A percentile compares a stretch with the other conserved stretches of the same genome.
Conservation (phyloP, 2,797 vertebrate genomes). For the Astyanax mexicanus region DNA sequence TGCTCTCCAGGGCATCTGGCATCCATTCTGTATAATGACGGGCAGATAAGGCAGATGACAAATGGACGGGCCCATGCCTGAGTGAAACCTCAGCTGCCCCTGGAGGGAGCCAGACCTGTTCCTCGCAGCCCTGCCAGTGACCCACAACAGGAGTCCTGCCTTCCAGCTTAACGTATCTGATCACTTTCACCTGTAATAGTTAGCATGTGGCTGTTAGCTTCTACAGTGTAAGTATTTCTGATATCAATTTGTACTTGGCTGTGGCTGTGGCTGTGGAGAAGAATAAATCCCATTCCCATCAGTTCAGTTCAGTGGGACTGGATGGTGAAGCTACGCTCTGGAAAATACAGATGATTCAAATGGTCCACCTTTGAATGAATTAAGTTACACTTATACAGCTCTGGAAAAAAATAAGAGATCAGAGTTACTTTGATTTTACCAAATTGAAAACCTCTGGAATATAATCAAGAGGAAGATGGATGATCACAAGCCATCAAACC, state of each 20-base stretch:
- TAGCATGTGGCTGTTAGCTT: not conserved
- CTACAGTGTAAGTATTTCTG: not conserved
- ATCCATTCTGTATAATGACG: constrained; percentile 74
- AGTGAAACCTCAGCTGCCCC: constrained; percentile 63
- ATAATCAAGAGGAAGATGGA: no score
- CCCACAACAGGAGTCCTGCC: constrained; percentile 25
- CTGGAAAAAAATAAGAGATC: no score
- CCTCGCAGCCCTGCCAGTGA: constrained; percentile 32
- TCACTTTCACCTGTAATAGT: not conserved
- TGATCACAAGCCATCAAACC: no score
- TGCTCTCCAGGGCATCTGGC: constrained; percentile 73
- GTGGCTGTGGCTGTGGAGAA: constrained; percentile 17
- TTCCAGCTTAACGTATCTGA: not conserved
- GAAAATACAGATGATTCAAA: no score
- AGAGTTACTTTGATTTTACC: no score
- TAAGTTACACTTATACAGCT: no score
- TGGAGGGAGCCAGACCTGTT: constrained; percentile 69
- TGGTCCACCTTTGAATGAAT: no score
- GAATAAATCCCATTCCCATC: not conserved
- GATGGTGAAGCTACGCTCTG: no score
- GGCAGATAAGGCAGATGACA: constrained; percentile 78
- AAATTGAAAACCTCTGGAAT: no score
- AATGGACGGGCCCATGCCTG: constrained; percentile 66
- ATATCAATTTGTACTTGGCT: constrained; percentile 14
- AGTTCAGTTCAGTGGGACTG: not conserved